phyloP scores from a whole-genome alignment of 2,113 vertebrate species.

The Jacana jacana region DNA sequence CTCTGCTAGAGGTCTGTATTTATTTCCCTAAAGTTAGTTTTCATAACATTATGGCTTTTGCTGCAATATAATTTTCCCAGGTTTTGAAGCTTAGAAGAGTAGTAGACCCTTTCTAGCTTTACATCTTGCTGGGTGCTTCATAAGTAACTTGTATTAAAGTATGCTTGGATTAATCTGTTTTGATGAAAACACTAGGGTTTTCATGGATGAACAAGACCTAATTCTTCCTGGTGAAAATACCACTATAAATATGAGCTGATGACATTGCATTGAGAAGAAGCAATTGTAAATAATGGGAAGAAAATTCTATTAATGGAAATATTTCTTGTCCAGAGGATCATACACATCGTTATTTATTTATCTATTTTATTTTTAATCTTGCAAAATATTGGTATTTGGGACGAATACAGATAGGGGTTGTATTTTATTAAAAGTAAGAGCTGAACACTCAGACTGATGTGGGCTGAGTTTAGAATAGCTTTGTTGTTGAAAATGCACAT shows the following conservation, averaged over 20 bases:
- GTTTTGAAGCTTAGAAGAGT: background rate
- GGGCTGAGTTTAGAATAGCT: background rate
- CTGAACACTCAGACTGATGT: background rate
- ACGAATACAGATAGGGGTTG: background rate
- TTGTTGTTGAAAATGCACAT: background rate
- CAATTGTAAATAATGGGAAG: background rate
- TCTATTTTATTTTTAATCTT: background rate
- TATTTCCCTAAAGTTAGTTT: background rate
- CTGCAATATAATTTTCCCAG: background rate
- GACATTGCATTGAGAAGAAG: background rate
- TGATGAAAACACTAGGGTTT: background rate
- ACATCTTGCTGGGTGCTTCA: background rate
- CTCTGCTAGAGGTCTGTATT: background rate
- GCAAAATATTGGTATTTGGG: background rate
- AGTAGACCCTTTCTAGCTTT: background rate
- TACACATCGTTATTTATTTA: background rate
- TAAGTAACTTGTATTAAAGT: background rate
- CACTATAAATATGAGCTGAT: background rate
- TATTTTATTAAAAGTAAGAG: background rate
- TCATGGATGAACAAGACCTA: background rate
- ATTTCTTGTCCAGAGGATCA: background rate
- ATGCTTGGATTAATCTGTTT: background rate
- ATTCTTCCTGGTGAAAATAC: background rate
- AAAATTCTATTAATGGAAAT: background rate
- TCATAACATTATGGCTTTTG: background rate